Percentiles rank a stretch among this genome's conserved stretches.
phyloP scores from a whole-genome alignment of 2,888 invertebrate genomes.

The Empis livida region DNA sequence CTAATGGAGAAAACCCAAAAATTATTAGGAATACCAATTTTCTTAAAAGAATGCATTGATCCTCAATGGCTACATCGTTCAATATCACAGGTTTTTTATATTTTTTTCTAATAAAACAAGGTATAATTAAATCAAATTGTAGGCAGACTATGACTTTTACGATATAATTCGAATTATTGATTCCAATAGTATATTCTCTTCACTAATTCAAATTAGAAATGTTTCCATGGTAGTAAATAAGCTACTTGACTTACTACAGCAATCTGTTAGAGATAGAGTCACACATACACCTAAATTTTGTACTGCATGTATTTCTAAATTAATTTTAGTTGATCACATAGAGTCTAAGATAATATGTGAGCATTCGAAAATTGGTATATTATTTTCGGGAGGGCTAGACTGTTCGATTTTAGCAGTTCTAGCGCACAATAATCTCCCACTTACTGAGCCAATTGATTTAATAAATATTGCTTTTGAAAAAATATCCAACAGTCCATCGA shows the following conservation, averaged over 20 bases:
- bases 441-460: constrained; percentile 66
- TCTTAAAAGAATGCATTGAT: constrained; percentile 10
- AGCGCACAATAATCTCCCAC: constrained; percentile 54
- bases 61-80: constrained; percentile 14
- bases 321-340: neutral
- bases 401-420: constrained; percentile 80
- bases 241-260: constrained; percentile 41
- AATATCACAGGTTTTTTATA: constrained; percentile 3
- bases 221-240: constrained; percentile 36
- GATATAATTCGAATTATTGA: neutral
- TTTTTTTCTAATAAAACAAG: constrained; percentile 31
- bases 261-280: constrained; percentile 47
- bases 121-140: constrained; percentile 8
- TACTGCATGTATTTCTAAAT: constrained; percentile 39
- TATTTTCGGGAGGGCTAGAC: constrained; percentile 95
- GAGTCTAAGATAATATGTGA: constrained; percentile 28
- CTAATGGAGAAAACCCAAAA: constrained; percentile 8
- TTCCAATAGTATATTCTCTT: no score
- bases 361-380: constrained; percentile 60
- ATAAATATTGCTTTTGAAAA: constrained; percentile 88
- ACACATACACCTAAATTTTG: constrained; percentile 49
- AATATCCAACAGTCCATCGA: constrained; percentile 14
- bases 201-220: neutral
- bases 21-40: constrained; percentile 8
- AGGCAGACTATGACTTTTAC: neutral